These are phyloP conservation scores for Eulemur rufifrons DNA, from an alignment of 2,113 vertebrate genomes.

Conservation along the genomic window DNA sequence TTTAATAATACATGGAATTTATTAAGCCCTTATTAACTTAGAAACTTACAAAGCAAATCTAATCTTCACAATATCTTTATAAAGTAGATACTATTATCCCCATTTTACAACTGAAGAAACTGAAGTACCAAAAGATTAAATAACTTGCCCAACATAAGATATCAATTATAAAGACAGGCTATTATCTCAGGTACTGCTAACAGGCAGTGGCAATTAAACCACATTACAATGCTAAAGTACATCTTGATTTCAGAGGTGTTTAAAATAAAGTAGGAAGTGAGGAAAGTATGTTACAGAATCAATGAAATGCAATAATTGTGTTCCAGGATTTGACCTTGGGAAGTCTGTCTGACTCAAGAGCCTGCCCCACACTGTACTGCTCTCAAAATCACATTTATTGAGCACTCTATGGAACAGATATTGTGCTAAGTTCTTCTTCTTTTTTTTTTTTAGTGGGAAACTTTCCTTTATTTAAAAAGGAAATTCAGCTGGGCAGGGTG, in stretches of 20 bases:
- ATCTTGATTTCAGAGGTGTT: background rate
- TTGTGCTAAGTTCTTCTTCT: background rate
- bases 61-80: background rate
- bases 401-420: background rate
- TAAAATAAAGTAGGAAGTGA: background rate
- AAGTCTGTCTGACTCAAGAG: background rate
- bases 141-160: background rate
- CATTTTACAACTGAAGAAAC: constrained; percentile 40
- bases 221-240: background rate
- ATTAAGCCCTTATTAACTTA: background rate
- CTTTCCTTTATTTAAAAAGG: too few species aligned
- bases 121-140: background rate
- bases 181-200: background rate
- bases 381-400: background rate
- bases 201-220: background rate
- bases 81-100: background rate
- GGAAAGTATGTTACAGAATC: background rate
- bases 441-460: background rate
- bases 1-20: background rate
- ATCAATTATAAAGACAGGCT: background rate
- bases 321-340: background rate
- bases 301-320: background rate
- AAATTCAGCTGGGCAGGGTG: too few species aligned
- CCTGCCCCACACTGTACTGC: background rate
- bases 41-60: background rate